Base-by-base conservation (phyloP, 2,888 invertebrate genomes). In the Pachymerium ferrugineum region DNA sequence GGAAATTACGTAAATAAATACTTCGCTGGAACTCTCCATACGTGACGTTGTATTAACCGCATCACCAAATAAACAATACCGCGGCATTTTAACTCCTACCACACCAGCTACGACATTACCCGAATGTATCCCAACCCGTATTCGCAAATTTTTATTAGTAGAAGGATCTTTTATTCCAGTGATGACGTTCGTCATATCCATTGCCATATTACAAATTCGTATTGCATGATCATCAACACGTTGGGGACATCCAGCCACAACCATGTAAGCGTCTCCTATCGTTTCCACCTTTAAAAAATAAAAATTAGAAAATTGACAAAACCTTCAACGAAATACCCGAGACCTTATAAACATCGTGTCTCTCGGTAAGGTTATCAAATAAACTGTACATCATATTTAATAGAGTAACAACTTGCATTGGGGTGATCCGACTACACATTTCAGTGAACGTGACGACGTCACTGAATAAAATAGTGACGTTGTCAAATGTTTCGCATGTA, bases 201-300 rank as follows among this genome's bases (percentile, higher is more conserved):
- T 84, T 0, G 96, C 96, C 96, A 97, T 97, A 81, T 94, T 92
- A 81, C 94, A 94, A 5, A 94, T 92, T 79, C 92, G 89, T 81
- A 94, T 91, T 0, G 96, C 95, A 81, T 98, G 97, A 80, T 93
- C 92, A 72, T 87, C 86, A 80, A 94, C 93, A 79, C 91, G 90
- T 78, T 92, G 92, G 0, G 97, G 97, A 0, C 96, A 96, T 0
- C 97, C 97, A 0, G 94, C 92, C 0, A 97, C 97, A 0, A 97
- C 94, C 97, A 98, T 97, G 82, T 97, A 98, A 0, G 97, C 97
- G 81, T 98, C 97, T 0, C 97, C 97, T 78, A 97, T 97, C 0
- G 97, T 97, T 85, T 97, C 97, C 42, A 95, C 94, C 94, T 94
- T 81, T 30, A 79, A 67, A 25, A 35, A 71, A 25, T 62, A 14